Conservation (phyloP, 2,113 vertebrate genomes). For the Miniopterus natalensis region DNA sequence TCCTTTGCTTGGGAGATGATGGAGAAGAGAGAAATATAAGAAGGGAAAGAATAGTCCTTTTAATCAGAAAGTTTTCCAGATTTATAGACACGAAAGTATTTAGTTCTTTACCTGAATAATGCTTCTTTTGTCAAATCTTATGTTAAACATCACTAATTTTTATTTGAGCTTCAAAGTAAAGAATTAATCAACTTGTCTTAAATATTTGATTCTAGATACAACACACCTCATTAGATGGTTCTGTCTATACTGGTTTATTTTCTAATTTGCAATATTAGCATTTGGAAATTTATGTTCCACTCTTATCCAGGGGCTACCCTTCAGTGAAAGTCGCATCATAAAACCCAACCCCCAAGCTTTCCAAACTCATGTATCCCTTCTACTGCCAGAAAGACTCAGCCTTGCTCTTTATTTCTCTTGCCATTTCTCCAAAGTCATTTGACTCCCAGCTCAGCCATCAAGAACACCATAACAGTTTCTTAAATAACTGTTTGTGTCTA, state of each 20-base stretch:
- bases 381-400: background rate
- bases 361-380: background rate
- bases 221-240: background rate
- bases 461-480: background rate
- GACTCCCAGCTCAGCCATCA: background rate
- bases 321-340: background rate
- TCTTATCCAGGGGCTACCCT: background rate
- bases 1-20: background rate
- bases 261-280: background rate
- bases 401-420: background rate
- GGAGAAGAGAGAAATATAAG: background rate
- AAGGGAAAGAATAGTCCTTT: background rate
- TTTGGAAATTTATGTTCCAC: background rate
- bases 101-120: background rate
- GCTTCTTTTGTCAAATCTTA: background rate
- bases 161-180: constrained; percentile 18
- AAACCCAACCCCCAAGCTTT: background rate
- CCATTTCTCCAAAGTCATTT: background rate
- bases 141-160: background rate
- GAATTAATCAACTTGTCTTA: background rate
- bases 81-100: background rate
- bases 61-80: background rate
- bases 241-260: background rate
- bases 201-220: background rate
- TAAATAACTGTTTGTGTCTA: background rate